phyloP scores from a whole-genome alignment of 2,113 vertebrate species.

The Vimba vimba region DNA sequence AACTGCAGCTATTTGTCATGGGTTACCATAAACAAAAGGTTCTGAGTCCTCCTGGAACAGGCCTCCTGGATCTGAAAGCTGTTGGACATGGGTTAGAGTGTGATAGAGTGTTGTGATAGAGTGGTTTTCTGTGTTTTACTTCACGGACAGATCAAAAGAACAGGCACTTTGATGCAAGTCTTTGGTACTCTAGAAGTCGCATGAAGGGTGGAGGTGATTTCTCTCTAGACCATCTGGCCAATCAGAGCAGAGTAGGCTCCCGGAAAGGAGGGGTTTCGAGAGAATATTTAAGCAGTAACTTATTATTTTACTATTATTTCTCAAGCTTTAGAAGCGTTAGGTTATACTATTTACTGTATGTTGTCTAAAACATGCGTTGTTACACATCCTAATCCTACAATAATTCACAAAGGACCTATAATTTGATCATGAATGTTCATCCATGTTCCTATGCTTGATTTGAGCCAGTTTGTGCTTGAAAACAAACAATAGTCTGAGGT shows the following conservation, averaged over 20 bases:
- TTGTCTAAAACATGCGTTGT: too few relatives aligned
- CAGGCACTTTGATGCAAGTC: neutral
- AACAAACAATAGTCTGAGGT: neutral
- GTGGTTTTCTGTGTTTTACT: slow-evolving; percentile 18
- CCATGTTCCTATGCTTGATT: neutral
- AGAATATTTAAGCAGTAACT: neutral
- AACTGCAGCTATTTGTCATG: slow-evolving; percentile 10
- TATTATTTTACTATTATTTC: neutral
- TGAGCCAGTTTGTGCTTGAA: neutral
- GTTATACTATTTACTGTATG: too few relatives aligned
- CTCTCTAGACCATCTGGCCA: neutral
- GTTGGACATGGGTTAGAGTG: neutral
- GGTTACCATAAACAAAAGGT: neutral
- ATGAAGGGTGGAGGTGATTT: neutral
- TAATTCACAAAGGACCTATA: neutral
- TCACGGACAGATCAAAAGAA: slow-evolving; percentile 14
- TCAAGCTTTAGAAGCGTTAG: neutral
- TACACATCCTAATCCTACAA: too few relatives aligned
- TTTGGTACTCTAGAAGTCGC: neutral
- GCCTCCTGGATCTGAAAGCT: neutral
- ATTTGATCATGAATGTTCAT: neutral
- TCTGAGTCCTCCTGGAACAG: neutral
- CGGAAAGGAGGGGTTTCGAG: too few relatives aligned
- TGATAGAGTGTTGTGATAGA: neutral
- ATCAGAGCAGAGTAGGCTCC: too few relatives aligned